These are phyloP conservation scores for Penaeus indicus DNA, from an alignment of 1,140 invertebrate species.

Conservation along the genomic window DNA sequence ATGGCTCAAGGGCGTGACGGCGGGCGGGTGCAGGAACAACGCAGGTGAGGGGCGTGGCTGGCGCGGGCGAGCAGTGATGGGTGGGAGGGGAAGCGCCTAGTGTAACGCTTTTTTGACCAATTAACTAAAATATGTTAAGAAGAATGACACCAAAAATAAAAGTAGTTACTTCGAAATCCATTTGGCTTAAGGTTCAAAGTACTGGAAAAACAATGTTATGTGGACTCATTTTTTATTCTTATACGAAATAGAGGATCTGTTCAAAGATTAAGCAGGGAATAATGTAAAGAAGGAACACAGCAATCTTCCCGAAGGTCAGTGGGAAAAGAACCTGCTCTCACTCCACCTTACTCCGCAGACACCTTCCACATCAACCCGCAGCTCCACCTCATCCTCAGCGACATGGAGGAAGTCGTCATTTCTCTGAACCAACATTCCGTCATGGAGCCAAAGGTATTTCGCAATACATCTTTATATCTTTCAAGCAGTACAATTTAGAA, in stretches of 20 bases:
- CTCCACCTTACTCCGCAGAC: slow-evolving; percentile 74
- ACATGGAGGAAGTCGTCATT: slow-evolving; percentile 87
- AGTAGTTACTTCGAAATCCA: no score
- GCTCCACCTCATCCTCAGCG: slow-evolving; percentile 83
- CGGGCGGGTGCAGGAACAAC: slow-evolving; percentile 92
- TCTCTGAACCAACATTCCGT: slow-evolving; percentile 92
- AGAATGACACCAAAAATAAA: no score
- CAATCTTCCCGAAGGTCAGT: background rate
- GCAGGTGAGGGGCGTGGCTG: slow-evolving; percentile 74
- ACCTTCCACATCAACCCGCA: slow-evolving; percentile 96
- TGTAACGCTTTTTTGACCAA: no score
- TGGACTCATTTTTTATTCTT: no score
- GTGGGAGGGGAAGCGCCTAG: no score
- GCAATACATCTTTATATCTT: background rate
- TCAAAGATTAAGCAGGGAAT: no score
- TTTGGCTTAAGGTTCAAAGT: no score
- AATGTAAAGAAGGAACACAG: no score
- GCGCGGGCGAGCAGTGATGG: no score
- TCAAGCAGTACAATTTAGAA: background rate
- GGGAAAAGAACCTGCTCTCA: background rate
- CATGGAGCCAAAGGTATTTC: slow-evolving; percentile 84
- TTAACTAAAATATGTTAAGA: no score
- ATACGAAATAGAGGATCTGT: no score
- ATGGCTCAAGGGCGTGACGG: slow-evolving; percentile 89
- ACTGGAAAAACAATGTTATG: no score